Percentiles rank a stretch among this genome's conserved stretches.
These are phyloP conservation scores for Heterochromis multidens DNA, from an alignment of 2,113 vertebrate species.

Conservation along the genomic window DNA sequence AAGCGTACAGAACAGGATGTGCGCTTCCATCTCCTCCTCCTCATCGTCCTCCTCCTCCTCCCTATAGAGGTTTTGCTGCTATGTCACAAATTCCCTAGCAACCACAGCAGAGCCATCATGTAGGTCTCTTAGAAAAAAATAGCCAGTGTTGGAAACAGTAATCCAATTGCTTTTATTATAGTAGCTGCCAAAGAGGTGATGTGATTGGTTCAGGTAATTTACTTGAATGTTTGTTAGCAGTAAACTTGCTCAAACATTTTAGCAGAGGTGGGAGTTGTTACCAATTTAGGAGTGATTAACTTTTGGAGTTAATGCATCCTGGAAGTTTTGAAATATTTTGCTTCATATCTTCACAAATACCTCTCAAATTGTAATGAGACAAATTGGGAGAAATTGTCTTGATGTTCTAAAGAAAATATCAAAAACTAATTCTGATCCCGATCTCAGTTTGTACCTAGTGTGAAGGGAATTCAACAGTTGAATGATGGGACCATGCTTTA, in stretches of 20 bases:
- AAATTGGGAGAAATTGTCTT: background rate
- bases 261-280: no score
- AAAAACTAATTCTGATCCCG: background rate
- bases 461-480: no score
- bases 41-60: background rate
- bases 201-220: background rate
- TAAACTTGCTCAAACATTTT: background rate
- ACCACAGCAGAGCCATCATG: background rate
- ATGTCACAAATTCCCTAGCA: slow-evolving; percentile 36
- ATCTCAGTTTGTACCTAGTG: rapidly evolving
- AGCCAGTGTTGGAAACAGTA: background rate
- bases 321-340: background rate
- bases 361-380: background rate
- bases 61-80: slow-evolving; percentile 11
- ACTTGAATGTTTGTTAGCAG: background rate
- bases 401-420: rapidly evolving
- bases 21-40: slow-evolving; percentile 12
- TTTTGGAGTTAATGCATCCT: background rate
- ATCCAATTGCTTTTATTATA: background rate
- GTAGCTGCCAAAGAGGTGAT: background rate
- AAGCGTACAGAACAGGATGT: slow-evolving; percentile 40
- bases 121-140: background rate
- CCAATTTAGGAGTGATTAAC: background rate
- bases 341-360: background rate
- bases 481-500: no score